Percentiles rank a stretch among this genome's conserved stretches.
Evolutionary conservation across 1,140 invertebrate genomes (phyloP).

Genomic region (Bradysia coprophila): DNA sequence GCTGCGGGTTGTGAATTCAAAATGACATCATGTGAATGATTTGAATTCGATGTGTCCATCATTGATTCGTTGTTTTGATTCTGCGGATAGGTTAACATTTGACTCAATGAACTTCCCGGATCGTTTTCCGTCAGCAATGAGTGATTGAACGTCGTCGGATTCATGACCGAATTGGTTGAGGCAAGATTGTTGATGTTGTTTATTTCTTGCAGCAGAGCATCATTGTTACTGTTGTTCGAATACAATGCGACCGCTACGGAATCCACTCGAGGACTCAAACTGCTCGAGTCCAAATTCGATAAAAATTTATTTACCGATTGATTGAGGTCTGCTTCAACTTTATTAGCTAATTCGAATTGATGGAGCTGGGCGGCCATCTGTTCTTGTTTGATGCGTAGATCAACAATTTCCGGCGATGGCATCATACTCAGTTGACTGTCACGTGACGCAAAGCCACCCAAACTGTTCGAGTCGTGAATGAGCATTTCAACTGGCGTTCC

Average conservation of each 20-base stretch:
- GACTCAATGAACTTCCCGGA: background rate
- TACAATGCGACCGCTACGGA: background rate
- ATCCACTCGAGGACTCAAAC: slow-evolving; percentile 7
- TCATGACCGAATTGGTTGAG: background rate
- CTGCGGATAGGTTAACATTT: slow-evolving; percentile 1
- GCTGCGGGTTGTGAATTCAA: slow-evolving; percentile 20
- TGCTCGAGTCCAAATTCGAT: slow-evolving; percentile 15
- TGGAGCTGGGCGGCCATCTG: slow-evolving; percentile 15
- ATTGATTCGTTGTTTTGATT: slow-evolving; percentile 7
- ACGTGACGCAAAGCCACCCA: slow-evolving; percentile 13
- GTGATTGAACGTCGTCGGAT: background rate
- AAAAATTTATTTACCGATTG: background rate
- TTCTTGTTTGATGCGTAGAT: slow-evolving; percentile 32
- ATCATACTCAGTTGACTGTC: slow-evolving; percentile 5
- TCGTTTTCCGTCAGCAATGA: background rate
- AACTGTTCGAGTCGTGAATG: slow-evolving; percentile 8
- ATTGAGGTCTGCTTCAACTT: background rate
- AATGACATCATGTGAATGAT: slow-evolving; percentile 22
- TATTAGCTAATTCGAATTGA: background rate
- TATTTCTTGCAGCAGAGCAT: background rate
- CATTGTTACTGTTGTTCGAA: background rate
- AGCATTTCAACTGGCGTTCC: slow-evolving; percentile 13
- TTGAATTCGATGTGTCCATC: slow-evolving; percentile 9
- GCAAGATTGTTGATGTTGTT: background rate
- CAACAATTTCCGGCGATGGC: slow-evolving; percentile 21